Evolutionary conservation across 2,888 invertebrate genomes (phyloP), one percentile per base, ranked within the genome.

Genomic region (Peribatodes rhomboidaria): DNA sequence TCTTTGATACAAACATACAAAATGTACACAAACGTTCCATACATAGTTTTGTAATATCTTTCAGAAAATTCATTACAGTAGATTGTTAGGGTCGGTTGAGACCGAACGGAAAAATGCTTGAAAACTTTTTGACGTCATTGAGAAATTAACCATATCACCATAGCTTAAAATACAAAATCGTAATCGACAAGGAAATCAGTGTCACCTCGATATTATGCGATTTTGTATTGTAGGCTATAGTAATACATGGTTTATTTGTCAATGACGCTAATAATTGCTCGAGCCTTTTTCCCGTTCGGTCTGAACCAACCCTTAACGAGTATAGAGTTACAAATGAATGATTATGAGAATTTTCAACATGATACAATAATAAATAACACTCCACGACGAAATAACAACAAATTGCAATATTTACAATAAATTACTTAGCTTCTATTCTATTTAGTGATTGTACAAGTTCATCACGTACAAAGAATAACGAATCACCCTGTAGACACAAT

Each of bases 361-460:
- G 77, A 77, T 83, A 79, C 84, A 81, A 77, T 80, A 84, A 84
- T 80, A 89, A 85, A 80, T 81, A 85, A 82, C 81, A 83, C 79
- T 78, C 78, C 78, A 76, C 73, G 73, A 74, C 72, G 74, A 77
- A 72, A 78, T 82, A 86, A 86, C 84, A 84, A 80, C 72, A 37
- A 56, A 56, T 53, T 55, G 56, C 44, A 11, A 55, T 73, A 71
- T 71, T 69, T 73, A 73, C 78, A 76, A 82, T 81, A 84, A 86
- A 74, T 82, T 86, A 87, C 85, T 72, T 88, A 87, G 78, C 80
- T 79, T n/a, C n/a, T n/a, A n/a, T n/a, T 71, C 79, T 81, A 84
- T 60, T 46, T 3, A n/a, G 46, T 35, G 27, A 53, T 63, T 60
- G 52, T 62, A 55, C 16, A 39, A 63, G 64, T 65, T 68, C 68